Percentiles rank a stretch among this genome's conserved stretches.
Conservation (phyloP, 2,113 vertebrate genomes). For the Patagioenas fasciata region DNA sequence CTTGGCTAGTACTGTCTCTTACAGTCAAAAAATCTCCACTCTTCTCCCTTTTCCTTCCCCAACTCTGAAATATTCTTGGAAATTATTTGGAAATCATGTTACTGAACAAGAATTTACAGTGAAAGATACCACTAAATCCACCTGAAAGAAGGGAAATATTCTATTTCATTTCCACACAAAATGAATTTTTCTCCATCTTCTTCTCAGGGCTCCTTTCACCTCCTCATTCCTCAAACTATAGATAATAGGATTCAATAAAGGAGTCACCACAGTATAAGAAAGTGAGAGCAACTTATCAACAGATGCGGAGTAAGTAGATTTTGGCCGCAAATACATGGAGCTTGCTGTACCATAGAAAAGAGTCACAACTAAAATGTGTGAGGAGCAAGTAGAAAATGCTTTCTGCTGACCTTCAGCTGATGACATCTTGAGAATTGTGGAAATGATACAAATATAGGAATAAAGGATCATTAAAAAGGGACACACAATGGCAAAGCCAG, state of each 20-base stretch:
- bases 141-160: not conserved
- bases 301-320: slow-evolving; percentile 48
- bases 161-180: not conserved
- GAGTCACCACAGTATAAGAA: slow-evolving; percentile 63
- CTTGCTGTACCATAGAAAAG: slow-evolving; percentile 67
- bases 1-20: not conserved
- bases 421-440: slow-evolving; percentile 51
- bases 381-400: slow-evolving; percentile 69
- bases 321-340: slow-evolving; percentile 55
- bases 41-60: not conserved
- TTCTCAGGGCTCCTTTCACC: slow-evolving; percentile 50
- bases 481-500: not conserved
- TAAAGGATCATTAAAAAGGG: not conserved
- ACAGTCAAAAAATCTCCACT: not conserved
- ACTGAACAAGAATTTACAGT: not conserved
- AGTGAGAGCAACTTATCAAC: slow-evolving; percentile 62
- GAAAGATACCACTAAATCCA: not conserved
- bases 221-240: slow-evolving; percentile 67
- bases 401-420: slow-evolving; percentile 51
- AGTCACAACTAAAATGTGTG: slow-evolving; percentile 64
- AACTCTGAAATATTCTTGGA: not conserved
- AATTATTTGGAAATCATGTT: not conserved
- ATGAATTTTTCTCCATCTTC: not conserved
- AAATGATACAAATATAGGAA: slow-evolving; percentile 16
- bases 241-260: slow-evolving; percentile 66